phyloP scores from a whole-genome alignment of 1,140 invertebrate species.

The Aplysia californica region DNA sequence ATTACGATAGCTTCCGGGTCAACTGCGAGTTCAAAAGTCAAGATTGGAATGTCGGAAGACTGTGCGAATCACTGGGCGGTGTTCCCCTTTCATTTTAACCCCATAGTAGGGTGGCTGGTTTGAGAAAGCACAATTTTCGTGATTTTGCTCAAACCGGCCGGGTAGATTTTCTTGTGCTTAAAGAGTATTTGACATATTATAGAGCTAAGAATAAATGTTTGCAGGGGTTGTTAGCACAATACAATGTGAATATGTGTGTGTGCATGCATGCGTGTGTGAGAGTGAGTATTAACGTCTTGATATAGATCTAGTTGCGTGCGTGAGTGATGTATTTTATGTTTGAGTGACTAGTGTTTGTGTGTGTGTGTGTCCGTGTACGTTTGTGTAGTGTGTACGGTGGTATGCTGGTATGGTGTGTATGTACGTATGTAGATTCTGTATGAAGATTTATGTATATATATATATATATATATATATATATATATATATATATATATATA shows the following conservation, averaged over 20 bases:
- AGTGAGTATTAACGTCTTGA: no score
- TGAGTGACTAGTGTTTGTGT: not conserved
- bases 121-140: not conserved
- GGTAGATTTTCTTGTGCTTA: not conserved
- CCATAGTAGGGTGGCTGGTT: not conserved
- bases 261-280: no score
- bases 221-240: no score
- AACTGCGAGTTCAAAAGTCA: not conserved
- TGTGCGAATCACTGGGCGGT: not conserved
- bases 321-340: not conserved
- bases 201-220: not conserved
- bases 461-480: not conserved
- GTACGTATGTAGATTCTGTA: not conserved
- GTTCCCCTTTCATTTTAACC: constrained; percentile 4
- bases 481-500: not conserved
- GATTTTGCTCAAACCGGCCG: constrained; percentile 1
- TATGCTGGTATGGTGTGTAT: not conserved
- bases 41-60: not conserved
- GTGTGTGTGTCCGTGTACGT: not conserved
- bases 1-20: not conserved
- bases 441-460: not conserved
- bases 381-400: not conserved
- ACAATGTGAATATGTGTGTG: no score
- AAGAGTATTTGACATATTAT: not conserved
- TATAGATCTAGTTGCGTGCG: not conserved